Percentiles rank a stretch among this genome's conserved stretches.
phyloP scores from a whole-genome alignment of 2,797 vertebrate genomes.

The Silurus aristotelis region DNA sequence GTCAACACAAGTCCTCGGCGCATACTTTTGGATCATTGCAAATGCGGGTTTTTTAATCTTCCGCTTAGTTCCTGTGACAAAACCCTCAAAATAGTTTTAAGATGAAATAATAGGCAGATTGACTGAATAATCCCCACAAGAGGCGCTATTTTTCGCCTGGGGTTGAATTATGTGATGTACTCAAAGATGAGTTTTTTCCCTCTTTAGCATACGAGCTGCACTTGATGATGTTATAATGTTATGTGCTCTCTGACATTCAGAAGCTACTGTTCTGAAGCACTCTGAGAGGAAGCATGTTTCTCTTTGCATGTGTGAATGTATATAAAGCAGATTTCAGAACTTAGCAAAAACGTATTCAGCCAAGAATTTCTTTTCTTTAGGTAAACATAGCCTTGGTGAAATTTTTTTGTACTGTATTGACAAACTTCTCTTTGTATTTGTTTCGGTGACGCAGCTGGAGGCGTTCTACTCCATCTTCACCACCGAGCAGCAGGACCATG shows the following conservation, averaged over 20 bases:
- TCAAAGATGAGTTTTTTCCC: neutral
- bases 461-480: constrained; percentile 98
- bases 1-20: neutral
- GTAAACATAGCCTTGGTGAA: neutral
- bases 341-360: neutral
- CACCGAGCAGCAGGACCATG: constrained; percentile 96
- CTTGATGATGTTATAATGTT: neutral
- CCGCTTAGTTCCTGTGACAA: neutral
- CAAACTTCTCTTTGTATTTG: constrained; percentile 6
- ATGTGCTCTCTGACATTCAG: neutral
- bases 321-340: neutral
- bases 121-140: neutral
- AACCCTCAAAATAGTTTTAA: too few relatives aligned
- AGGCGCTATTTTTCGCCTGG: neutral
- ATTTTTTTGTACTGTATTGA: neutral
- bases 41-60: neutral
- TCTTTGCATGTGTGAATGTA: neutral
- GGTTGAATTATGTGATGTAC: too few relatives aligned
- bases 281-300: neutral
- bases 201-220: neutral
- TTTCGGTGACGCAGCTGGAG: constrained; percentile 78
- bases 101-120: neutral
- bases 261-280: neutral
- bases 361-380: neutral
- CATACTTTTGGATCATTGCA: neutral